Percentiles rank a stretch among this genome's conserved stretches.
Evolutionary conservation across 2,113 vertebrate genomes (phyloP).

Genomic region (Heterotilapia buettikoferi): DNA sequence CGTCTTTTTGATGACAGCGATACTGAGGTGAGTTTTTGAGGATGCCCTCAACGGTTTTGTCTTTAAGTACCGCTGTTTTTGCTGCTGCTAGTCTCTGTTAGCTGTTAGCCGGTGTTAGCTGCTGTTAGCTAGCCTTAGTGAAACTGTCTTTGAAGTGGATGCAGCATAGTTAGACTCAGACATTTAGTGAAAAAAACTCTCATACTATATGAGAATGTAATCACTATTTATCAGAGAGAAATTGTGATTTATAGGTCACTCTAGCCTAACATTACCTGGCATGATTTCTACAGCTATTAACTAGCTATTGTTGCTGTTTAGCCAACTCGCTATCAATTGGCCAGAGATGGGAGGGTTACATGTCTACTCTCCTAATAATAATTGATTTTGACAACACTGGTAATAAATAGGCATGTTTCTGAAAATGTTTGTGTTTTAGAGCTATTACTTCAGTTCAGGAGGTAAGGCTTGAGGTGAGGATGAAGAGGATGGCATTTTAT

Average conservation of each 20-base stretch:
- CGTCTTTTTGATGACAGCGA: not conserved
- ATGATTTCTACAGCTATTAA: not conserved
- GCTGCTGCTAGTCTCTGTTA: not conserved
- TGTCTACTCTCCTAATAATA: not conserved
- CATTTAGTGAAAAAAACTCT: not conserved
- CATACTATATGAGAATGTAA: not conserved
- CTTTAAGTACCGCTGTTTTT: not conserved
- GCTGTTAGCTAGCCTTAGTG: not conserved
- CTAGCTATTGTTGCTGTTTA: not conserved
- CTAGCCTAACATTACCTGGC: not conserved
- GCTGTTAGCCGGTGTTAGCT: not conserved
- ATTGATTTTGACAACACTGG: not conserved
- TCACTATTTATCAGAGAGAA: not conserved
- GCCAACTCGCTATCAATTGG: not conserved
- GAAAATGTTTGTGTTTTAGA: not conserved
- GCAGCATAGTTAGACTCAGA: not conserved
- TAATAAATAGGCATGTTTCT: not conserved
- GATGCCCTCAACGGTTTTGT: not conserved
- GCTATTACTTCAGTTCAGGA: not conserved
- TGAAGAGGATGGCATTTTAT: not conserved
- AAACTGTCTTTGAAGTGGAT: not conserved
- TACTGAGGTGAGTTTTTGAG: not conserved
- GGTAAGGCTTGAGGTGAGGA: not conserved
- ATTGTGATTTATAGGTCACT: not conserved
- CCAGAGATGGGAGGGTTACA: not conserved